These are phyloP conservation scores for Actinemys pallida DNA, from an alignment of 2,113 vertebrate genomes.

Conservation along the genomic window DNA sequence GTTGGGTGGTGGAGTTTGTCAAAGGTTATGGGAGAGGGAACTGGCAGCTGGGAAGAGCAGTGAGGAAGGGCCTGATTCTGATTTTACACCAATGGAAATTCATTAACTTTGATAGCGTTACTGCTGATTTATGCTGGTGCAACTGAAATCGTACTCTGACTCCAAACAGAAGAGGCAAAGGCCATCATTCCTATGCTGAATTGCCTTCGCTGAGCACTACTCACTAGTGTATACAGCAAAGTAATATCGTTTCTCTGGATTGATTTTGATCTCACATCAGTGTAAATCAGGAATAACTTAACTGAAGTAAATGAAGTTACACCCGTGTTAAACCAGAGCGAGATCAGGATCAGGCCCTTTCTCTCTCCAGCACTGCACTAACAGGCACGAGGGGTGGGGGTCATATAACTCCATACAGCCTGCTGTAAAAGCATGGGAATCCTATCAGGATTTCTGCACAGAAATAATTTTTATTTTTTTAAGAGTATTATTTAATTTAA, in stretches of 20 bases:
- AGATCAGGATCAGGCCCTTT: not conserved
- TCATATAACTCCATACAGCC: not conserved
- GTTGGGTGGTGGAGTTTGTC: not conserved
- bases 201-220: not conserved
- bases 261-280: not conserved
- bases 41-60: not conserved
- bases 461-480: not conserved
- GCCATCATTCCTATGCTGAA: not conserved
- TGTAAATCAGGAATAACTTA: not conserved
- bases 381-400: not conserved
- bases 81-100: constrained; percentile 41
- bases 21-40: not conserved
- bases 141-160: constrained; percentile 18
- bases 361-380: not conserved
- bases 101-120: constrained; percentile 41
- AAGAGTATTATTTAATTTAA: not conserved
- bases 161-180: constrained; percentile 23
- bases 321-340: not conserved
- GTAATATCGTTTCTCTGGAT: not conserved
- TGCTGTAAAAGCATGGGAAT: not conserved
- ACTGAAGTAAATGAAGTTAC: not conserved
- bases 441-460: constrained; percentile 3
- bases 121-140: not conserved
- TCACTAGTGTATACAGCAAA: not conserved
- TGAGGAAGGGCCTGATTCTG: constrained; percentile 16